A percentile compares a stretch with the other conserved stretches of the same genome.
phyloP scores from a whole-genome alignment of 2,888 invertebrate species.

The Dicyrtoma fusca region DNA sequence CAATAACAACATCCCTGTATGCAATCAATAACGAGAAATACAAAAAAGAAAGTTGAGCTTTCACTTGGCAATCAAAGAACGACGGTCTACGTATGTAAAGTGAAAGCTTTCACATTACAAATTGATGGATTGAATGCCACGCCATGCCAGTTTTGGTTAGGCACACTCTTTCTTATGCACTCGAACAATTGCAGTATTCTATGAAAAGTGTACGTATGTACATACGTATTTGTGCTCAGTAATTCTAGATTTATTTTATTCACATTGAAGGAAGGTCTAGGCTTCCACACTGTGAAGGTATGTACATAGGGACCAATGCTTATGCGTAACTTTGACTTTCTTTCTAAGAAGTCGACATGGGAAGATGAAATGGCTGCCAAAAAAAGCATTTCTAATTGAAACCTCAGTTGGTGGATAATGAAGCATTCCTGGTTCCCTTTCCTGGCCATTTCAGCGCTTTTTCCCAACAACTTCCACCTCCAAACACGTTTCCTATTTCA shows the following conservation, averaged over 20 bases:
- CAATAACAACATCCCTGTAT: too few relatives aligned
- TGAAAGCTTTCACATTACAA: constrained; percentile 16
- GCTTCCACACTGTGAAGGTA: too few relatives aligned
- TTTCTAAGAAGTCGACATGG: neutral
- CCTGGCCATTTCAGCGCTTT: constrained; percentile 35
- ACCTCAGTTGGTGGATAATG: neutral
- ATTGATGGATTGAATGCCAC: constrained; percentile 36
- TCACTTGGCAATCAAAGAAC: neutral
- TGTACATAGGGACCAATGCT: too few relatives aligned
- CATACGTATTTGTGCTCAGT: too few relatives aligned
- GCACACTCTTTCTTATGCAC: neutral
- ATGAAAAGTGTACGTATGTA: too few relatives aligned
- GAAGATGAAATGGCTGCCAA: neutral
- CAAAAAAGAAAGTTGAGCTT: neutral
- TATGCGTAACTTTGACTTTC: neutral
- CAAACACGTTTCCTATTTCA: constrained; percentile 3
- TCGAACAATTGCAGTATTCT: neutral
- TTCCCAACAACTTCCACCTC: constrained; percentile 33
- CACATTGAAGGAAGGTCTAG: too few relatives aligned
- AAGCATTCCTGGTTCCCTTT: neutral
- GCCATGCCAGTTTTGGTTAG: neutral
- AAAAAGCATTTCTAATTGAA: neutral
- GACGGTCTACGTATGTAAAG: too few relatives aligned
- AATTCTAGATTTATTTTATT: too few relatives aligned
- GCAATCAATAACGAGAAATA: neutral